Conservation (phyloP, 2,888 invertebrate species). For the Hecatera dysodea region DNA sequence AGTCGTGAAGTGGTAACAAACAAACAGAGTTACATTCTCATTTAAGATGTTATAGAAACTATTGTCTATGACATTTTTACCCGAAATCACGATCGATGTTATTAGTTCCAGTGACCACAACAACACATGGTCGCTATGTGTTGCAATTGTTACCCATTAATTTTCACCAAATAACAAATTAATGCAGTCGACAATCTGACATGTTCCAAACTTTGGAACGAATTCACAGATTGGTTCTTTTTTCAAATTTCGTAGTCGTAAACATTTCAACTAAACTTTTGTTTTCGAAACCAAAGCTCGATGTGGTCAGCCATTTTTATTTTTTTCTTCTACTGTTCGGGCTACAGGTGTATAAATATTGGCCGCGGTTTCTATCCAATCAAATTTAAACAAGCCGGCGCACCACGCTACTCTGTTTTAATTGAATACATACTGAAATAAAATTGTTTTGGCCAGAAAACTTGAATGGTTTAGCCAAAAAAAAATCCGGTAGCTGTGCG, state of each 20-base stretch:
- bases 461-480: neutral
- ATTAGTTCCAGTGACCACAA: neutral
- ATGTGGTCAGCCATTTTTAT: neutral
- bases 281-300: neutral
- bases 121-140: neutral
- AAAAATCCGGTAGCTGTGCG: neutral
- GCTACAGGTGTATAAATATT: slow-evolving; percentile 6
- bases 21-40: neutral
- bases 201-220: neutral
- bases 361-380: slow-evolving; percentile 2
- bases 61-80: no score
- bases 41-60: no score
- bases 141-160: neutral
- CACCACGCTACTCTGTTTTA: slow-evolving; percentile 3
- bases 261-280: neutral
- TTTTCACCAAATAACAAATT: slow-evolving; percentile 4
- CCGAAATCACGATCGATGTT: neutral
- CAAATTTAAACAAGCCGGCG: neutral
- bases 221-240: neutral
- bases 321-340: neutral
- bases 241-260: neutral
- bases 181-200: neutral
- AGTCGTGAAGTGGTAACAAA: no score
- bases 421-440: slow-evolving; percentile 15
- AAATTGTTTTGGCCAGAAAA: neutral